Evolutionary conservation across 2,888 invertebrate species (phyloP), one percentile per base, ranked within the genome.

Genomic region (Hermaeophaga mercurialis): DNA sequence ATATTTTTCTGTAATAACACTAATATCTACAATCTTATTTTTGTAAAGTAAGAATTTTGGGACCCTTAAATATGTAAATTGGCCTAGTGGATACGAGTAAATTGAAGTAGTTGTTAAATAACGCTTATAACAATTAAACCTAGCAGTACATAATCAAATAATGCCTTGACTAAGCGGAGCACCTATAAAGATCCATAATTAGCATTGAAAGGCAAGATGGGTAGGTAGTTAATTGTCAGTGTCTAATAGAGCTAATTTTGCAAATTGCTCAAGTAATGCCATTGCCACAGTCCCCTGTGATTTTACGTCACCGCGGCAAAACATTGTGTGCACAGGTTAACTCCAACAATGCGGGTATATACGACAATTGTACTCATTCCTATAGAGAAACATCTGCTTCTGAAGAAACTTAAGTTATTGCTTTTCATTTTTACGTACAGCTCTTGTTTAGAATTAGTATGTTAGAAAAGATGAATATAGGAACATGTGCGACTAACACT

Each of bases 331-430:
- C 60, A 63, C 58, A 58, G 61, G 56, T 66, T 64, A 64, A 66
- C 60, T 66, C 64, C 62, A 60, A 64, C 64, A 66, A 66, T 61
- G 61, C 62, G 57, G 61, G 55, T 62, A 56, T 61, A 49, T n/a
- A 54, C 45, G 53, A 48, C 49, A 56, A 55, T 56, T 58, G 55
- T 56, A 36, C 19, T 33, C 49, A 26, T 43, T 38, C 43, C 48
- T 34, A 55, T 52, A 54, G 12, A 8, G 34, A 31, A 34, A 43
- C 34, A 52, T 43, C 26, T 43, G 31, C 43, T 22, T 44, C 48
- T 14, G 15, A 38, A 38, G 24, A 48, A 48, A 48, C 24, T 14
- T 36, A 36, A 36, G 26, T 24, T 39, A 49, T 39, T 41, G 31
- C 39, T n/a, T 14, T 28, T 49, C 26, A 49, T 49, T 28, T 45